phyloP scores from a whole-genome alignment of 2,113 vertebrate genomes.

The Marcusenius ussheri region DNA sequence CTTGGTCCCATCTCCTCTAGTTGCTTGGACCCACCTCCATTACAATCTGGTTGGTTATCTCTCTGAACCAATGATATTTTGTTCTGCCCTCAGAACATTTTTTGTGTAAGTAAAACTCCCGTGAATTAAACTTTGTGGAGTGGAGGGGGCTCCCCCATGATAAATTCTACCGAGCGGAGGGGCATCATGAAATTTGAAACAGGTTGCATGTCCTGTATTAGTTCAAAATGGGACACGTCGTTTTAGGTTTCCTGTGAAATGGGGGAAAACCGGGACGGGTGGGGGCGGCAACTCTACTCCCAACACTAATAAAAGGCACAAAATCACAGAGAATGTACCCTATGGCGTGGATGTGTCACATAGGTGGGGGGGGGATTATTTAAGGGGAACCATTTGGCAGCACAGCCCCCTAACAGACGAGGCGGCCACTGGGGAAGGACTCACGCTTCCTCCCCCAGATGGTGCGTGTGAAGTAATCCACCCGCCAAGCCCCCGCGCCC shows the following conservation, averaged over 20 bases:
- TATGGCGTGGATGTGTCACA: not conserved
- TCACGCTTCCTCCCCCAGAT: conserved; percentile 62
- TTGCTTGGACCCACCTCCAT: too few species aligned
- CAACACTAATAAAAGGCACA: conserved; percentile 18
- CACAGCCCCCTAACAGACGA: conserved; percentile 52
- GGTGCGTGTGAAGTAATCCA: conserved; percentile 57
- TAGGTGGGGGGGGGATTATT: conserved; percentile 25
- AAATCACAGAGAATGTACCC: conserved; percentile 11
- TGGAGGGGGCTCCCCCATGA: not conserved
- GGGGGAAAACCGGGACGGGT: not conserved
- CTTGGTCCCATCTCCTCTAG: too few species aligned
- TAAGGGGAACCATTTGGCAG: conserved; percentile 38
- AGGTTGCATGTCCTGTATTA: not conserved
- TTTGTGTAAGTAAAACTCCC: too few species aligned
- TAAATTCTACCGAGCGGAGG: not conserved
- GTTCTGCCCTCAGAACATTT: too few species aligned
- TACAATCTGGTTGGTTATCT: too few species aligned
- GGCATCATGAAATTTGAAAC: not conserved
- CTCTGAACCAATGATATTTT: too few species aligned
- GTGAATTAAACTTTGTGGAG: not conserved
- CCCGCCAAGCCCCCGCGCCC: conserved; percentile 21
- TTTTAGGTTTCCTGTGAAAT: not conserved
- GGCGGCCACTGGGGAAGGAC: conserved; percentile 48
- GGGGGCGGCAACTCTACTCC: not conserved
- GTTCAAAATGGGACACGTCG: not conserved